Percentiles rank a stretch among this genome's conserved stretches.
phyloP scores from a whole-genome alignment of 2,888 invertebrate genomes.

The Acronicta aceris region DNA sequence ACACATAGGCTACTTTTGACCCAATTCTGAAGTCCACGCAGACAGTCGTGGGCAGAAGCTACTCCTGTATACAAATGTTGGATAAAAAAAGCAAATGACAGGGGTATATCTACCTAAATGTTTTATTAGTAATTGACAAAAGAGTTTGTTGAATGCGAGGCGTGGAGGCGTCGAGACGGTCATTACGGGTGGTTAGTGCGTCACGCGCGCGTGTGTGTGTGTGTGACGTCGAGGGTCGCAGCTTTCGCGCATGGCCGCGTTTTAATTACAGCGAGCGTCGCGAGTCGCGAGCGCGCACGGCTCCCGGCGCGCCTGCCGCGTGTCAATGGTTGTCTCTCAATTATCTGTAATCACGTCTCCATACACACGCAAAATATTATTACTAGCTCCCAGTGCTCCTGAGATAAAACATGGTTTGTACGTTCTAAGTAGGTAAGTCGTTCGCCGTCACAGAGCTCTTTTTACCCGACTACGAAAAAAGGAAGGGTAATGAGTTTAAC shows the following conservation, averaged over 20 bases:
- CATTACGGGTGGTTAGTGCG: slow-evolving; percentile 26
- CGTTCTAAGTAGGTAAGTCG: too few relatives aligned
- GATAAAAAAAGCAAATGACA: too few relatives aligned
- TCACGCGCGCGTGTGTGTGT: slow-evolving; percentile 47
- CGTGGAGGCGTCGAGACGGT: slow-evolving; percentile 5
- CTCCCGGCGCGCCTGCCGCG: slow-evolving; percentile 9
- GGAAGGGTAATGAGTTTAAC: too few relatives aligned
- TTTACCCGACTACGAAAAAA: too few relatives aligned
- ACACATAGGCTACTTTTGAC: too few relatives aligned
- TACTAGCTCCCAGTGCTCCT: slow-evolving; percentile 12
- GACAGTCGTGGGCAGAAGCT: too few relatives aligned
- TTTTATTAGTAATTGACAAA: background rate
- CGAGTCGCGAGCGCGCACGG: background rate
- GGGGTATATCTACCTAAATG: background rate
- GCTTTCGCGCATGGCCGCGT: slow-evolving; percentile 63
- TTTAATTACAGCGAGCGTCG: slow-evolving; percentile 61
- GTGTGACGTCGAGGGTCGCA: slow-evolving; percentile 56
- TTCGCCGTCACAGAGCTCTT: too few relatives aligned
- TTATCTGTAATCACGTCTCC: slow-evolving; percentile 44
- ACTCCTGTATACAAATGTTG: too few relatives aligned
- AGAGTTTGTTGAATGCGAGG: background rate
- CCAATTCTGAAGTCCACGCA: too few relatives aligned
- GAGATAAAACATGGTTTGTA: slow-evolving; percentile 1
- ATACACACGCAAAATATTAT: slow-evolving; percentile 31
- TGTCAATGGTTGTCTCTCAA: slow-evolving; percentile 51